Percentiles rank a stretch among this genome's conserved stretches.
Conservation (phyloP, 2,797 vertebrate species). For the Alosa sapidissima region DNA sequence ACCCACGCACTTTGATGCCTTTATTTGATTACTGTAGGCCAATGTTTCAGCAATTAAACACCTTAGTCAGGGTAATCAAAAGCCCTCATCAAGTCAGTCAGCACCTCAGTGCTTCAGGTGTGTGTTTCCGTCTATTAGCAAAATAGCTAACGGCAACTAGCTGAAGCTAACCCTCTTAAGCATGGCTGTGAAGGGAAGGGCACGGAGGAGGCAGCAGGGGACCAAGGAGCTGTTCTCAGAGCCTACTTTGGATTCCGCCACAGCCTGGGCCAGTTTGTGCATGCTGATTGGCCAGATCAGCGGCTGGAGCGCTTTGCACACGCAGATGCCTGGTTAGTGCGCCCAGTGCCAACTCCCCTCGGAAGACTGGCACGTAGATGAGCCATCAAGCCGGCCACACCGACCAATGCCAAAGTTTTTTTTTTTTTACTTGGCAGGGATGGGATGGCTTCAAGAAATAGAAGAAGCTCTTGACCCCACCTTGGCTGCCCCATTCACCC, state of each 20-base stretch:
- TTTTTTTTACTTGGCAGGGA: not conserved
- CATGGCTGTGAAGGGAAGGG: not conserved
- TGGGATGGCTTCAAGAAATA: slow-evolving; percentile 32
- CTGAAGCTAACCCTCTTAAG: not conserved
- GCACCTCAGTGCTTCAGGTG: not conserved
- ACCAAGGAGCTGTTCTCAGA: slow-evolving; percentile 6
- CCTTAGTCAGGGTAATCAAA: too few species aligned
- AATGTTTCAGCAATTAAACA: too few species aligned
- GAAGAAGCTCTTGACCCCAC: slow-evolving; percentile 64
- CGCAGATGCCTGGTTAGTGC: not conserved
- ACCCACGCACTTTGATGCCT: too few species aligned
- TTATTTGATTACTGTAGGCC: too few species aligned
- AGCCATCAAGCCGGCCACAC: not conserved
- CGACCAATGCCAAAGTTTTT: not conserved
- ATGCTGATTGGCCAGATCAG: slow-evolving; percentile 57
- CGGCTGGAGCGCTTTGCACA: slow-evolving; percentile 13
- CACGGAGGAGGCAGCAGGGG: not conserved
- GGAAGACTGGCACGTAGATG: not conserved
- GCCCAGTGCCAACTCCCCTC: not conserved
- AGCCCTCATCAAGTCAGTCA: too few species aligned
- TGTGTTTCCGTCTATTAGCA: not conserved
- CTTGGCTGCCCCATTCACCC: slow-evolving; percentile 30
- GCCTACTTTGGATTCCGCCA: slow-evolving; percentile 28
- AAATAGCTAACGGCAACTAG: not conserved
- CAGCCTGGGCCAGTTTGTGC: slow-evolving; percentile 35